These are phyloP conservation scores for Zaprionus vittiger DNA, from an alignment of 1,140 invertebrate genomes.

Conservation along the genomic window DNA sequence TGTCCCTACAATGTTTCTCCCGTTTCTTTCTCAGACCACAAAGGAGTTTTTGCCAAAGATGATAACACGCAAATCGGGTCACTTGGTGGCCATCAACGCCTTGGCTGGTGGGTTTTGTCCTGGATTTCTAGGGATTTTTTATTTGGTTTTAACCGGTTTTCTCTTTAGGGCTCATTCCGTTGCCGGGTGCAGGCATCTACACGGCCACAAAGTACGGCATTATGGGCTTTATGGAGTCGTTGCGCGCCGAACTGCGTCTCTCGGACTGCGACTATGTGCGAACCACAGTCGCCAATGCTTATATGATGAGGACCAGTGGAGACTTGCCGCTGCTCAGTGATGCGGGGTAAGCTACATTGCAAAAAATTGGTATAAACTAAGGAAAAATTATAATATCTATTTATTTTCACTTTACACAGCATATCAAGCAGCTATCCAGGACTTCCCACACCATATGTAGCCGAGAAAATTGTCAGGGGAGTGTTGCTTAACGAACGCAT, in stretches of 20 bases:
- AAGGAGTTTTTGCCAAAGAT: slow-evolving; percentile 82
- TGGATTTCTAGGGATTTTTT: background rate
- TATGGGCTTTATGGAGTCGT: slow-evolving; percentile 78
- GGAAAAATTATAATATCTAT: background rate
- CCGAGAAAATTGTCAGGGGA: slow-evolving; percentile 77
- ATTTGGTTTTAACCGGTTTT: background rate
- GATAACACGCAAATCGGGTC: slow-evolving; percentile 75
- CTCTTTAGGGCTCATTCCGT: slow-evolving; percentile 59
- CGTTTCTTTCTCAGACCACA: slow-evolving; percentile 55
- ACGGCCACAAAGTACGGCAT: slow-evolving; percentile 82
- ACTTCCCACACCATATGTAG: slow-evolving; percentile 75
- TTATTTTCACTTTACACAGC: slow-evolving; percentile 34
- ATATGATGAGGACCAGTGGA: slow-evolving; percentile 78
- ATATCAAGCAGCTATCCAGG: slow-evolving; percentile 78
- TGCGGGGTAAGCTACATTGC: slow-evolving; percentile 60
- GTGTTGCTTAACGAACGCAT: slow-evolving; percentile 75
- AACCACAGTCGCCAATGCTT: slow-evolving; percentile 78
- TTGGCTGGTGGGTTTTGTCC: slow-evolving; percentile 57
- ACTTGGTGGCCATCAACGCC: slow-evolving; percentile 78
- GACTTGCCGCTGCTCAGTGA: slow-evolving; percentile 77
- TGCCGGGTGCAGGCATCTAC: slow-evolving; percentile 80
- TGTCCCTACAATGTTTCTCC: background rate
- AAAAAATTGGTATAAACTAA: too few species aligned
- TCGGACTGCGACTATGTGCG: slow-evolving; percentile 79
- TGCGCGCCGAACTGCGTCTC: slow-evolving; percentile 71